Evolutionary conservation across 2,113 vertebrate species (phyloP), one percentile per base, ranked within the genome.

Genomic region (Thamnophis sirtalis): DNA sequence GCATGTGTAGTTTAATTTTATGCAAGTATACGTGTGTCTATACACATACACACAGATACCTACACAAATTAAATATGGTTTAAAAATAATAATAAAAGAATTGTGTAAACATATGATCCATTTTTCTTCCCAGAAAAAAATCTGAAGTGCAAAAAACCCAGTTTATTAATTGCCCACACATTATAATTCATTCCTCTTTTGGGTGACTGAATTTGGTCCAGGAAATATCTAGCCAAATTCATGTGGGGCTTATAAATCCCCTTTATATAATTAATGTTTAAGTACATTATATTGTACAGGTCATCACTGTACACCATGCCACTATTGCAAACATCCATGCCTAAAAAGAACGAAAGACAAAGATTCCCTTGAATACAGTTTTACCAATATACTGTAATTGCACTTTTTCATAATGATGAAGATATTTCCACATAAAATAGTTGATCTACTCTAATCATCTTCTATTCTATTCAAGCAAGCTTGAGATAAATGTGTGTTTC

Each of bases 241-340:
- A 90, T 48, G 38, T 86, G 93, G 10, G 93, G 43, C 91, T 63
- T 63, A 63, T 28, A 63, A 63, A 73, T 73, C 0, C 4, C 63
- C 33, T 92, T 92, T 91, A 91, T 96, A 88, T 95, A 95, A 96
- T n/a, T 49, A 92, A n/a, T 96, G 94, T 94, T 95, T 96, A 63
- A 63, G 26, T 28, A 96, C 94, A 96, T 90, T 92, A 92, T 93
- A 95, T 92, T 92, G 73, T 90, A 93, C 93, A 56, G 87, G 51
- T 88, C 93, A 92, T 89, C 95, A 63, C 49, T 80, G 13, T 90
- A 50, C 85, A 73, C 84, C 21, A 89, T 91, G 9, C 58, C 84
- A 89, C 92, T 91, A 89, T 53, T 91, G 93, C 86, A 94, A 94
- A 93, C 51, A 89, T 38, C 86, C 88, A n/a, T 49, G 85, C 91